Percentiles rank a stretch among this genome's conserved stretches.
Evolutionary conservation across 2,888 invertebrate genomes (phyloP).

Genomic region (Lasioglossum morio): DNA sequence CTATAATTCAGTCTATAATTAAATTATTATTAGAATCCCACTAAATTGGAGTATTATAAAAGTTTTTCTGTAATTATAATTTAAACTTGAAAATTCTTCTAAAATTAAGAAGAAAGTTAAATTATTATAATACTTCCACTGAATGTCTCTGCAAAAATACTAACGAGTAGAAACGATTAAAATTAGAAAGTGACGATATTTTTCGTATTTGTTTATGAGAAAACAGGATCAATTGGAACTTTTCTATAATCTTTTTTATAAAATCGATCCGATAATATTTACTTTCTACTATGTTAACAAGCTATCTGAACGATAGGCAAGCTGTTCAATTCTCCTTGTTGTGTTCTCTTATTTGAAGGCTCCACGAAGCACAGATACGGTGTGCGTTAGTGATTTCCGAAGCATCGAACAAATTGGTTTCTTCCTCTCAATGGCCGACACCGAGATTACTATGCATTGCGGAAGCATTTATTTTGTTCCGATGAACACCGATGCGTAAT

Average conservation of each 20-base stretch:
- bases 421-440: constrained; percentile 47
- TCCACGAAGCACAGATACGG: constrained; percentile 7
- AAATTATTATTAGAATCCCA: too few species aligned
- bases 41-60: too few species aligned
- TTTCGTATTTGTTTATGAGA: not conserved
- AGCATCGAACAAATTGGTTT: constrained; percentile 55
- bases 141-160: too few species aligned
- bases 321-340: not conserved
- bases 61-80: too few species aligned
- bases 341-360: not conserved
- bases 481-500: constrained; percentile 41
- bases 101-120: too few species aligned
- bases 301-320: not conserved
- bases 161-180: too few species aligned
- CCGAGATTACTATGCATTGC: constrained; percentile 46
- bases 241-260: not conserved
- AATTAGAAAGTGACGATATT: too few species aligned
- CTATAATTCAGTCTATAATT: too few species aligned
- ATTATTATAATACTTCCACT: too few species aligned
- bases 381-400: constrained; percentile 39
- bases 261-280: not conserved
- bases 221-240: not conserved
- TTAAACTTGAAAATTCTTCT: too few species aligned
- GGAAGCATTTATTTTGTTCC: constrained; percentile 54
- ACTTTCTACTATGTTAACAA: not conserved